Percentiles rank a stretch among this genome's conserved stretches.
Conservation (phyloP, 2,888 invertebrate species). For the Pseudoips prasinana region DNA sequence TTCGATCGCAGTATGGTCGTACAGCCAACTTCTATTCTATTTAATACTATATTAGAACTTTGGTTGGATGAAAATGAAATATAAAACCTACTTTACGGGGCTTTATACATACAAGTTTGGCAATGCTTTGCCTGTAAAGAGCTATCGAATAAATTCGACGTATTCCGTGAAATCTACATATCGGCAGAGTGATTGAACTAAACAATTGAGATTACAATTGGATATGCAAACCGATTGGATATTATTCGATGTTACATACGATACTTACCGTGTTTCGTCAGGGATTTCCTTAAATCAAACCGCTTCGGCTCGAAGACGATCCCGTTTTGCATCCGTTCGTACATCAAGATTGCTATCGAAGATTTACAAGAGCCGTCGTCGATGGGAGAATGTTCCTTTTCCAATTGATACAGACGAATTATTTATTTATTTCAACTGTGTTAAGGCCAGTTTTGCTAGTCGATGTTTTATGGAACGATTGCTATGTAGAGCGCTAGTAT, state of each 20-base stretch:
- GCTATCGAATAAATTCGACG: slow-evolving; percentile 36
- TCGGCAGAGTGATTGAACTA: slow-evolving; percentile 48
- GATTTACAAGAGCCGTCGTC: slow-evolving; percentile 78
- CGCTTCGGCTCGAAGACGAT: slow-evolving; percentile 51
- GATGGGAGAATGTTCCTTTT: slow-evolving; percentile 57
- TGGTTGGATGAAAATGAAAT: no score
- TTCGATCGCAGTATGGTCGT: no score
- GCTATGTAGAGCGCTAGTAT: slow-evolving; percentile 19
- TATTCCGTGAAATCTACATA: slow-evolving; percentile 45
- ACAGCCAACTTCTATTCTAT: no score
- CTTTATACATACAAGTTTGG: slow-evolving; percentile 21
- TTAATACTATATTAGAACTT: no score
- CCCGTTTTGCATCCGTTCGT: slow-evolving; percentile 80
- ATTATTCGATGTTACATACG: slow-evolving; percentile 49
- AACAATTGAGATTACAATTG: slow-evolving; percentile 63
- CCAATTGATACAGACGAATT: slow-evolving; percentile 62
- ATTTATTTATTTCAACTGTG: slow-evolving; percentile 57
- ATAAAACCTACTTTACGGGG: no score
- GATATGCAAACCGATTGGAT: slow-evolving; percentile 54
- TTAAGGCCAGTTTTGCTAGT: slow-evolving; percentile 35
- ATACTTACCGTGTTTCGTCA: slow-evolving; percentile 40
- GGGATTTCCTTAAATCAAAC: slow-evolving; percentile 73
- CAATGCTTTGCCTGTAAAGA: slow-evolving; percentile 12
- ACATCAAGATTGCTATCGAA: slow-evolving; percentile 80
- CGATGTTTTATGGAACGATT: slow-evolving; percentile 24